A percentile compares a stretch with the other conserved stretches of the same genome.
phyloP scores from a whole-genome alignment of 2,797 vertebrate genomes.

The Protosalanx chinensis region DNA sequence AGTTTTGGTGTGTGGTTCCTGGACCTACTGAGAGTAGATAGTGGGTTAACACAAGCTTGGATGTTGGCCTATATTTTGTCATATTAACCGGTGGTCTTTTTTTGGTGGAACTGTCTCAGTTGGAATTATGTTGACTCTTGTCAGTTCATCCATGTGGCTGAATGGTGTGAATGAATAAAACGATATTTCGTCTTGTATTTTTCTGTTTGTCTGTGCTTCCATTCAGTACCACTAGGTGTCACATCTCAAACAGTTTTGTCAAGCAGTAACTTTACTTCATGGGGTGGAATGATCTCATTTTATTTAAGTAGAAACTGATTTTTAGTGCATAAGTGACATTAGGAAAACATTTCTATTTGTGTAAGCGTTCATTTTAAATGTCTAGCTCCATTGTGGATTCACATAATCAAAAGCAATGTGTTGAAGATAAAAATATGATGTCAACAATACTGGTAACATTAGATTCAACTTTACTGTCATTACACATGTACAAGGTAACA shows the following conservation, averaged over 20 bases:
- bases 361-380: neutral
- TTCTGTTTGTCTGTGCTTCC: neutral
- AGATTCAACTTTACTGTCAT: too few relatives aligned
- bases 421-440: neutral
- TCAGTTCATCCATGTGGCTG: neutral
- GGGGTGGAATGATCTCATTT: neutral
- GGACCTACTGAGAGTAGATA: neutral
- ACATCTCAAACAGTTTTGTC: neutral
- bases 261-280: neutral
- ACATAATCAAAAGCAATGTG: constrained; percentile 12
- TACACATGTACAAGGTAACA: too few relatives aligned
- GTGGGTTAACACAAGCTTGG: neutral
- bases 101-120: neutral
- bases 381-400: neutral
- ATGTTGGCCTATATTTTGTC: too few relatives aligned
- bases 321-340: constrained; percentile 22
- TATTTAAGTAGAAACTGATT: constrained; percentile 33
- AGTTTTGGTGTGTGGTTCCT: neutral
- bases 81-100: neutral
- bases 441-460: neutral
- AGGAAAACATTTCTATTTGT: neutral
- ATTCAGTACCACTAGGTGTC: constrained; percentile 45
- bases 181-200: neutral
- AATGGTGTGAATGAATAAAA: neutral
- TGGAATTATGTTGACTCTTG: neutral